Percentiles rank a stretch among this genome's conserved stretches.
Evolutionary conservation across 2,888 invertebrate genomes (phyloP).

Genomic region (Stenodera caucasica): DNA sequence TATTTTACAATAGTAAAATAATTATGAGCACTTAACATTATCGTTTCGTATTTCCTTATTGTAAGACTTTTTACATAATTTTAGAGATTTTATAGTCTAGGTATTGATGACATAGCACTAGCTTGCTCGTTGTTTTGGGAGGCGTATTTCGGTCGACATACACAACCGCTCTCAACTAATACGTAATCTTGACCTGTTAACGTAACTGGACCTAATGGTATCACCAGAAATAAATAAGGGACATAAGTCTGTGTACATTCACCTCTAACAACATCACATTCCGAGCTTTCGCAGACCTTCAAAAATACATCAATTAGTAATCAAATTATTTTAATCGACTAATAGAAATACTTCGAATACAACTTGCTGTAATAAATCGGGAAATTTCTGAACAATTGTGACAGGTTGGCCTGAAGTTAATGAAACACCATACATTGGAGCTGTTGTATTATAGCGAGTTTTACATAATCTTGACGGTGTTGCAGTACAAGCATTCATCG

Average conservation of each 20-base stretch:
- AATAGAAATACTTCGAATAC: slow-evolving; percentile 78
- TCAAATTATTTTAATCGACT: slow-evolving; percentile 1
- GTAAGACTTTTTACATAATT: neutral
- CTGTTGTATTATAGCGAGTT: slow-evolving; percentile 89
- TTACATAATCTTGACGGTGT: slow-evolving; percentile 80
- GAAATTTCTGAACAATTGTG: slow-evolving; percentile 92
- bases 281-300: slow-evolving; percentile 71
- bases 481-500: slow-evolving; percentile 56
- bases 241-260: slow-evolving; percentile 92
- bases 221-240: slow-evolving; percentile 87
- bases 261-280: slow-evolving; percentile 86
- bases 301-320: slow-evolving; percentile 6
- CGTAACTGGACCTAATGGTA: slow-evolving; percentile 87
- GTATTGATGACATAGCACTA: slow-evolving; percentile 52
- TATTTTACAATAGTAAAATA: slow-evolving; percentile 4
- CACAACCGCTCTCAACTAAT: slow-evolving; percentile 93
- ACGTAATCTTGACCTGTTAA: slow-evolving; percentile 92
- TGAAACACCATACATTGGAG: slow-evolving; percentile 93
- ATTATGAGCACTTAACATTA: neutral
- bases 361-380: slow-evolving; percentile 88
- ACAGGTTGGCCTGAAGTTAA: slow-evolving; percentile 90
- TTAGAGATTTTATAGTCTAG: slow-evolving; percentile 43
- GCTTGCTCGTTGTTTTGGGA: slow-evolving; percentile 49
- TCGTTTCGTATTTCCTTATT: neutral
- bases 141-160: slow-evolving; percentile 67